These are phyloP conservation scores for Ennomos quercinarius DNA, from an alignment of 2,888 invertebrate species.

Conservation along the genomic window DNA sequence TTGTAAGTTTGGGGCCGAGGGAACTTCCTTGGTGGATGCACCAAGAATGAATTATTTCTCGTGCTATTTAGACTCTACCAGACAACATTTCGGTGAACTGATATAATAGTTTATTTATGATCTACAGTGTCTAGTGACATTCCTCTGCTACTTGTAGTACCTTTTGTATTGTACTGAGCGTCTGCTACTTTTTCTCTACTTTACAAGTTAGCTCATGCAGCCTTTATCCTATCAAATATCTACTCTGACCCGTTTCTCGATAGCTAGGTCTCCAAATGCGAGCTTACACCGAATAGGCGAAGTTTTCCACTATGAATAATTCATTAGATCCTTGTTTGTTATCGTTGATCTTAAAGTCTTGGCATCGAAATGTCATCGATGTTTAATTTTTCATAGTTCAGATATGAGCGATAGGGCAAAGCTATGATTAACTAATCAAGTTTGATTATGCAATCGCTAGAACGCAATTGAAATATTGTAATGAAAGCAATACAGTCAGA, in stretches of 20 bases:
- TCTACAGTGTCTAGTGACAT: no score
- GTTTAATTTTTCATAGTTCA: conserved; percentile 1
- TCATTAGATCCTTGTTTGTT: conserved; percentile 27
- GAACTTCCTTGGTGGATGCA: conserved; percentile 1
- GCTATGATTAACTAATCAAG: conserved; percentile 5
- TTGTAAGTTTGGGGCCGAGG: background rate
- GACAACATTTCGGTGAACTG: no score
- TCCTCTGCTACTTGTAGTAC: no score
- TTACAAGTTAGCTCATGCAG: background rate
- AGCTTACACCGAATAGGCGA: conserved; percentile 14
- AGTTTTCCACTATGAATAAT: conserved; percentile 33
- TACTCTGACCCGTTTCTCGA: conserved; percentile 1
- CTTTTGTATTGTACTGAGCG: no score
- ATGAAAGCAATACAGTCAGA: no score
- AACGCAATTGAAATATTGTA: no score
- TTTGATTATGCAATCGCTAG: no score
- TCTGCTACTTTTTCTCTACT: background rate
- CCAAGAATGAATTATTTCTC: no score
- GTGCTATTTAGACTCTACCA: no score
- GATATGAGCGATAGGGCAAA: conserved; percentile 10
- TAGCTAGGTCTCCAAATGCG: conserved; percentile 4
- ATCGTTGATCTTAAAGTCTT: conserved; percentile 29
- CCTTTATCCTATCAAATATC: conserved; percentile 1
- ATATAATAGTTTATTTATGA: no score
- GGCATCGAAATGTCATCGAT: conserved; percentile 32